A percentile compares a stretch with the other conserved stretches of the same genome.
Conservation (phyloP, 1,140 invertebrate genomes). For the Aphis craccivora region DNA sequence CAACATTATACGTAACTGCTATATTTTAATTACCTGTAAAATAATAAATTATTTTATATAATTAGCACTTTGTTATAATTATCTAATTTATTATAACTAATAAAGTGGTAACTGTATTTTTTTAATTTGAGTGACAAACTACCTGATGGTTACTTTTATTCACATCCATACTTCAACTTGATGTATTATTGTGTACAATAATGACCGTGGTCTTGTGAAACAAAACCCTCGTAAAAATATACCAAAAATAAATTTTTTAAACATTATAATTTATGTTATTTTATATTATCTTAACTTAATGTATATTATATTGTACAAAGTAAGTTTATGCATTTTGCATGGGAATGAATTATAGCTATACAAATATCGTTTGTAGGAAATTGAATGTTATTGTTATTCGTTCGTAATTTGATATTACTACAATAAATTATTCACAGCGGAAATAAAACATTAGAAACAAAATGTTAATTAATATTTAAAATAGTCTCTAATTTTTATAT, state of each 20-base stretch:
- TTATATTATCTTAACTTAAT: not conserved
- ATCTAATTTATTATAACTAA: not conserved
- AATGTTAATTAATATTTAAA: too few species aligned
- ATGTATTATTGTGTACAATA: not conserved
- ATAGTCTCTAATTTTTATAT: not conserved
- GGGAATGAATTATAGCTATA: not conserved
- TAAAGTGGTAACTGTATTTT: not conserved
- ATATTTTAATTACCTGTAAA: not conserved
- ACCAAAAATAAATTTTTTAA: not conserved
- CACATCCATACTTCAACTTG: not conserved
- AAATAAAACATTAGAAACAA: not conserved
- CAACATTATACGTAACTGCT: not conserved
- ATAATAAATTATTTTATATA: not conserved
- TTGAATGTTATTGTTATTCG: not conserved
- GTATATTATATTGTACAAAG: not conserved
- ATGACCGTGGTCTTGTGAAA: not conserved
- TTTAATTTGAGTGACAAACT: not conserved
- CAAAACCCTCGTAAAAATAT: not conserved
- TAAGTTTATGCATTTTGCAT: not conserved
- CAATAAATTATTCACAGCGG: not conserved
- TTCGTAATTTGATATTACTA: not conserved
- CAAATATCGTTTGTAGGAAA: not conserved
- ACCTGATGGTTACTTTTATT: not conserved
- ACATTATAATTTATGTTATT: not conserved
- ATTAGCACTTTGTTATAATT: not conserved